Conservation (phyloP, 2,113 vertebrate species). For the Platichthys stellatus region DNA sequence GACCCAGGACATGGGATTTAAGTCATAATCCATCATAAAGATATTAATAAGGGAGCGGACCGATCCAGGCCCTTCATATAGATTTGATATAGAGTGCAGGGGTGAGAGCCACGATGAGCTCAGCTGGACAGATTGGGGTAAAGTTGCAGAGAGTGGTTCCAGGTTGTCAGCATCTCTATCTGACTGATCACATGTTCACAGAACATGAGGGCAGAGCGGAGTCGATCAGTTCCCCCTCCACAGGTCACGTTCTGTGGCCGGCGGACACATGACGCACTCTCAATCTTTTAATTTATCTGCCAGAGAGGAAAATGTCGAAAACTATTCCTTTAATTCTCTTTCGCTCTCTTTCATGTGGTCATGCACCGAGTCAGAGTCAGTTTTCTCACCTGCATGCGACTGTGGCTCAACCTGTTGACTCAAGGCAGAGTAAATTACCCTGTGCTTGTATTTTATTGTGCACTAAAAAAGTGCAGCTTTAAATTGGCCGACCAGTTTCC, state of each 20-base stretch:
- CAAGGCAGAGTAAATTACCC: conserved; percentile 49
- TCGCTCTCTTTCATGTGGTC: conserved; percentile 24
- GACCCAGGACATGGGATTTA: conserved; percentile 46
- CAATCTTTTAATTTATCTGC: not conserved
- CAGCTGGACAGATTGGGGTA: conserved; percentile 51
- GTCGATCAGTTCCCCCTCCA: not conserved
- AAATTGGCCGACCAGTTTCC: conserved; percentile 50
- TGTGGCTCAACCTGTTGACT: conserved; percentile 47
- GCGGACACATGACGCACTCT: not conserved
- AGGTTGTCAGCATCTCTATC: conserved; percentile 42
- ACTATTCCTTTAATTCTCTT: conserved; percentile 6
- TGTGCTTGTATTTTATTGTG: conserved; percentile 53
- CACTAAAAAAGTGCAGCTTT: conserved; percentile 49
- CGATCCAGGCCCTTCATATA: conserved; percentile 25
- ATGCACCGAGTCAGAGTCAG: conserved; percentile 19
- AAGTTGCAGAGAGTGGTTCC: conserved; percentile 54
- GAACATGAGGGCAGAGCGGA: not conserved
- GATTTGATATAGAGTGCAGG: conserved; percentile 28
- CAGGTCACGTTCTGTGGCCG: not conserved
- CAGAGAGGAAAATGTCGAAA: not conserved
- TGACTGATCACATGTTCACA: conserved; percentile 16
- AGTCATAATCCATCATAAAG: conserved; percentile 54
- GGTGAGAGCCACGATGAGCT: conserved; percentile 21
- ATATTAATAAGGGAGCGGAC: conserved; percentile 57
- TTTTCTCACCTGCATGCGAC: conserved; percentile 51